A percentile compares a stretch with the other conserved stretches of the same genome.
Conservation (phyloP, 2,797 vertebrate species). For the Champsocephalus esox region DNA sequence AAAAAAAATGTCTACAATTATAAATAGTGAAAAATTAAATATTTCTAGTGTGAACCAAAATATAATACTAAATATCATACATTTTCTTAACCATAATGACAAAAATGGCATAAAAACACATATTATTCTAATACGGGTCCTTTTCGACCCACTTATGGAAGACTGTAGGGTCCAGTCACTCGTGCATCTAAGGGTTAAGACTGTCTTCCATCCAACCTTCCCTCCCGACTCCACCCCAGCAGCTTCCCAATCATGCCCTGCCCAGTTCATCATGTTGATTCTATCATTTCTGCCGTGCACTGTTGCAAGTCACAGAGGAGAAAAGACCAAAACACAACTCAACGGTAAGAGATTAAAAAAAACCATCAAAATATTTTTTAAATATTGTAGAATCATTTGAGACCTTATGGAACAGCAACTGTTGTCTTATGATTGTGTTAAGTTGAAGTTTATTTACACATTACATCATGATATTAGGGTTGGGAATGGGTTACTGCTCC, state of each 20-base stretch:
- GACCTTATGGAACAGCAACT: conserved; percentile 4
- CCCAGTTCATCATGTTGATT: conserved; percentile 27
- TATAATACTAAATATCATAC: too few relatives aligned
- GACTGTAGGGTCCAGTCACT: too few relatives aligned
- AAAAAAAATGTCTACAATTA: too few relatives aligned
- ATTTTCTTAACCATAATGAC: too few relatives aligned
- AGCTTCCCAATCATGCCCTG: conserved; percentile 31
- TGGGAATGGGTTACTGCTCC: neutral
- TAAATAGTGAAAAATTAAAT: too few relatives aligned
- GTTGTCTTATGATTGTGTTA: neutral
- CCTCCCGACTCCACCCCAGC: conserved; percentile 28
- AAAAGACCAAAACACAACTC: conserved; percentile 13
- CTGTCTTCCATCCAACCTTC: conserved; percentile 6
- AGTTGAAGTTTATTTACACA: neutral
- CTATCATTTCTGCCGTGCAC: conserved; percentile 23
- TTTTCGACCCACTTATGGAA: too few relatives aligned
- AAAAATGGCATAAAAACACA: too few relatives aligned
- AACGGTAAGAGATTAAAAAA: conserved; percentile 39
- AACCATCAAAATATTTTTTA: neutral
- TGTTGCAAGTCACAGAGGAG: conserved; percentile 14
- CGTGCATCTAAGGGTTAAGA: neutral
- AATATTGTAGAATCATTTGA: neutral
- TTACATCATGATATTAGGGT: neutral
- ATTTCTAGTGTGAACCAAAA: too few relatives aligned
- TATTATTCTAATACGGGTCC: too few relatives aligned